Evolutionary conservation across 2,888 invertebrate species (phyloP), one percentile per base, ranked within the genome.

Genomic region (Acronicta leporina): DNA sequence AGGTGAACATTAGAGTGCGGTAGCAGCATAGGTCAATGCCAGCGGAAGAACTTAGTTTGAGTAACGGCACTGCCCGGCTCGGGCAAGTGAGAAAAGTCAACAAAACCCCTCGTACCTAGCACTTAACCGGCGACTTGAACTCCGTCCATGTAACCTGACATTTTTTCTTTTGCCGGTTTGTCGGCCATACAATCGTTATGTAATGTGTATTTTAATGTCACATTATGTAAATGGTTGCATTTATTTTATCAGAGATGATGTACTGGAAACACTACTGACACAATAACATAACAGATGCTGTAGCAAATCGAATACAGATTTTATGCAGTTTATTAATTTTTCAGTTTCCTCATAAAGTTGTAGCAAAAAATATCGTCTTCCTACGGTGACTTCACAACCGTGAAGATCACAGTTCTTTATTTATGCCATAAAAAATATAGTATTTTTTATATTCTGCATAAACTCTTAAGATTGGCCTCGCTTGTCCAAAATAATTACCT

Each of bases 11-110:
- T 78, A 73, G 64, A 75, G 57, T 63, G 15, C 41, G 38, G 51
- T 68, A 75, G 63, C 53, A 68, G 46, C 83, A 80, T 82, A 85
- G 90, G 91, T 89, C 91, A 91, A 87, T 91, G 90, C 87, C 88
- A 88, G 88, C 88, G 87, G 88, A 90, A 86, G 88, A 85, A 77
- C 67, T 66, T 61, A 77, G 83, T 86, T 87, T 85, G 80, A 66
- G 70, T 90, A 91, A 91, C 90, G 90, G 88, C 83, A 84, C 79
- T 74, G 70, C 70, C 64, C 71, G 75, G 77, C 80, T 78, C 66
- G 68, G 71, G 70, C 81, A 81, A 83, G 81, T 87, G 84, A 79
- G 82, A 89, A 88, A 87, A 90, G 87, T 89, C 88, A 89, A 88
- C 85, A 87, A 84, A 73, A 50, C 77, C 45, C 42, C 48, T 71